phyloP scores from a whole-genome alignment of 2,113 vertebrate genomes.

The Mesembrinibis cayennensis region DNA sequence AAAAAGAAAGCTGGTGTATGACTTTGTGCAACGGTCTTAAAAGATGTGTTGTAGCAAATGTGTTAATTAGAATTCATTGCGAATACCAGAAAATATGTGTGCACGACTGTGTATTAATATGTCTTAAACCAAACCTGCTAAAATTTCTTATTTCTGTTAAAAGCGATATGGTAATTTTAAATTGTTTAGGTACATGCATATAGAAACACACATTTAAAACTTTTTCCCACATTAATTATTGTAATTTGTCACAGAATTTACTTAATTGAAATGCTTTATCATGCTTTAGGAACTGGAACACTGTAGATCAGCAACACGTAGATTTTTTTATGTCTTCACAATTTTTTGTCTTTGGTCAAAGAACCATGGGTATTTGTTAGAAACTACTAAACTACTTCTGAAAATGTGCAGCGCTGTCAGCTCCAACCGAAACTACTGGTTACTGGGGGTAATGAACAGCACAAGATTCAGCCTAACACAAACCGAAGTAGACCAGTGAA shows the following conservation, averaged over 20 bases:
- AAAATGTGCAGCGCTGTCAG: neutral
- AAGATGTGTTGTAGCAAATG: neutral
- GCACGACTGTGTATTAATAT: neutral
- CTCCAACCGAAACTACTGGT: neutral
- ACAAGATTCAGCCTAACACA: neutral
- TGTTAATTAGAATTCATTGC: neutral
- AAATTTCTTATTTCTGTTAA: neutral
- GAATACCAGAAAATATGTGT: neutral
- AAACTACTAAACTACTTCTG: neutral
- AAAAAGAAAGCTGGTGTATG: neutral
- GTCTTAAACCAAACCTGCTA: neutral
- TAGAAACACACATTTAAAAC: neutral
- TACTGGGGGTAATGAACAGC: neutral
- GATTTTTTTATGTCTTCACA: neutral
- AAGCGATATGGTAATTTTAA: neutral
- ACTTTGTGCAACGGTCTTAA: neutral
- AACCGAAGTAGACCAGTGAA: neutral
- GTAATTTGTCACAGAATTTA: neutral
- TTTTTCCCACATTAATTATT: neutral
- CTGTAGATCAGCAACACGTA: neutral
- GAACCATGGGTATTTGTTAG: neutral
- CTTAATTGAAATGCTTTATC: neutral
- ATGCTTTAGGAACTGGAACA: neutral
- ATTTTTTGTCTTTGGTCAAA: neutral
- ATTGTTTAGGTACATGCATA: neutral